Base-by-base conservation (phyloP, 2,888 invertebrate species). In the Merodon equestris region DNA sequence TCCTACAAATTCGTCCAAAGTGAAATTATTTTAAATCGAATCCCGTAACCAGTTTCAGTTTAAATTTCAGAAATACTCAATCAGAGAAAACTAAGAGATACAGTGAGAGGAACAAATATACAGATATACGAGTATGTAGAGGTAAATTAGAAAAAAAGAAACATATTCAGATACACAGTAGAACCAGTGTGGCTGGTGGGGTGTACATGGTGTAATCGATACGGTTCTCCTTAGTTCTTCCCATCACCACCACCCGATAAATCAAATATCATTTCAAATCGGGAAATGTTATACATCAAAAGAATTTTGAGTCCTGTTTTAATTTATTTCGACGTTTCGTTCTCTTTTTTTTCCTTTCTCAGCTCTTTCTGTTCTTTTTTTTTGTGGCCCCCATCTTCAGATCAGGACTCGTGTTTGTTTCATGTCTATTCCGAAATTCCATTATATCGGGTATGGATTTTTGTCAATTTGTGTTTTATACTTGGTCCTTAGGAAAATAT, bases 231-330 rank as follows among this genome's bases (percentile, higher is more conserved):
- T 50, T 27, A 7, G 27, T 7, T 4, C 3, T 27, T 7, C 3
- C 68, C 61, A 63, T 44, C 53, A 45, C 61, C 44, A 60, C 56
- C 61, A 61, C 56, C 54, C 63, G 48, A 75, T 75, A 75, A 75
- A 75, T 75, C 75, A 71, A 71, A 75, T 71, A 75, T 75, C 70
- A 75, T 75, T 70, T 48, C 70, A 58, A 71, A 71, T 63, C 71
- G 56, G 48, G 51, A 75, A 70, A 75, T 53, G 75, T 70, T 63
- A 50, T 75, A 64, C 70, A 57, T 75, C 75, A 75, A 75, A 75
- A 51, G 70, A 75, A 64, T 75, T 75, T 70, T 58, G 63, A 71
- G 64, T 58, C 64, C 53, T 64, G 47, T 63, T 75, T 75, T 75
- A 75, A 75, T 75, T 75, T 75, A 71, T 75, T 64, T 75, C 14